A percentile compares a stretch with the other conserved stretches of the same genome.
Conservation (phyloP, 1,140 invertebrate species). For the Zeugodacus cucurbitae region DNA sequence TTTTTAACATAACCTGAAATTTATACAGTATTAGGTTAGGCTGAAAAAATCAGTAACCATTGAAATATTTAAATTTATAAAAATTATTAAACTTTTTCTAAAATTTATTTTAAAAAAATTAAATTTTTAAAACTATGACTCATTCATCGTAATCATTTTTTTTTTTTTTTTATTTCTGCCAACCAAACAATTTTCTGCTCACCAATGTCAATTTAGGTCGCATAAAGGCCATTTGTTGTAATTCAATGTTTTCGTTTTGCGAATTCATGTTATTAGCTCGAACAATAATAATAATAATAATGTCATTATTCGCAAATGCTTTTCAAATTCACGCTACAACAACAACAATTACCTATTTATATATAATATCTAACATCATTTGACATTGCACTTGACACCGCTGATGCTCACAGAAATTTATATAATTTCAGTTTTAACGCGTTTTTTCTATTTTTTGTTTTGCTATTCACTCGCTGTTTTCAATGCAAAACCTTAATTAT, state of each 20-base stretch:
- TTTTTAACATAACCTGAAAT: too few relatives aligned
- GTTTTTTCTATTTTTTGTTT: not conserved
- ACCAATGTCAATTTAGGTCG: not conserved
- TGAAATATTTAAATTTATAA: too few relatives aligned
- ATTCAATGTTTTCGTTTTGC: not conserved
- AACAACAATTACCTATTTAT: not conserved
- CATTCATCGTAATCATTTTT: not conserved
- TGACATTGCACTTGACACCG: constrained; percentile 23
- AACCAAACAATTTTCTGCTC: not conserved
- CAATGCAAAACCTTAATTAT: not conserved
- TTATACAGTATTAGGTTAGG: too few relatives aligned
- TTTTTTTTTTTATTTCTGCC: not conserved
- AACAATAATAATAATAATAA: not conserved
- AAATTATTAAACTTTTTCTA: too few relatives aligned
- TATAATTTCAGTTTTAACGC: not conserved
- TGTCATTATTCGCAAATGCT: not conserved
- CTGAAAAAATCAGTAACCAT: too few relatives aligned
- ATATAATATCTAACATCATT: not conserved
- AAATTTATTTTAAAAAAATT: too few relatives aligned
- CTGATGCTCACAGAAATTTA: not conserved
- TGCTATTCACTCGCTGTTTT: not conserved
- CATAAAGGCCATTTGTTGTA: not conserved
- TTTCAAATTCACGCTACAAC: not conserved
- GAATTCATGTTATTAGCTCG: not conserved
- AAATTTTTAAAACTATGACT: too few relatives aligned